Evolutionary conservation across 2,113 vertebrate genomes (phyloP).

Genomic region (Cacatua alba): DNA sequence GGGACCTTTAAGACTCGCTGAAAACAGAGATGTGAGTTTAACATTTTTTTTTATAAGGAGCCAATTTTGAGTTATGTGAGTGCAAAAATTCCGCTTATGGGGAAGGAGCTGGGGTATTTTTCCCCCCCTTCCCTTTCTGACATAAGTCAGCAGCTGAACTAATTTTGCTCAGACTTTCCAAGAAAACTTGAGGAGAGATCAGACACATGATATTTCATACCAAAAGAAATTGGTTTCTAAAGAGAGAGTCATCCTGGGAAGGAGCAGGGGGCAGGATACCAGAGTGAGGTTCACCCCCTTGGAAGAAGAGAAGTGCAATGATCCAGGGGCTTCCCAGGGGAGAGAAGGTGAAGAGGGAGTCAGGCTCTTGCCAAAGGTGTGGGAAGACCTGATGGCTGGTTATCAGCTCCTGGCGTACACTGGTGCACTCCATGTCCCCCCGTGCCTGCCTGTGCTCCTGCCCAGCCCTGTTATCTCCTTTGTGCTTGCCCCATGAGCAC

Average conservation of each 20-base stretch:
- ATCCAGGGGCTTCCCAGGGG: not conserved
- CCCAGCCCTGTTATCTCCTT: not conserved
- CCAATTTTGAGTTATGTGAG: not conserved
- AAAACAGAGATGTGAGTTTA: not conserved
- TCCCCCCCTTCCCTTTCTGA: not conserved
- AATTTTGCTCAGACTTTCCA: conserved; percentile 47
- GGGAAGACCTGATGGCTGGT: not conserved
- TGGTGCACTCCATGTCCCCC: accelerated
- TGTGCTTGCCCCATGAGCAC: accelerated
- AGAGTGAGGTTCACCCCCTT: not conserved
- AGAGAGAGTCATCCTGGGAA: not conserved
- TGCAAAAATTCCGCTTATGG: not conserved
- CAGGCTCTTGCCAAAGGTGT: too few relatives aligned
- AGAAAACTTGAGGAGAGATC: not conserved
- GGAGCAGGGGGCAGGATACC: not conserved
- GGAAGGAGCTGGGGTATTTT: not conserved
- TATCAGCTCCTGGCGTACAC: not conserved
- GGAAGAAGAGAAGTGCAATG: not conserved
- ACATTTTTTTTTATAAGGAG: not conserved
- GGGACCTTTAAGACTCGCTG: not conserved
- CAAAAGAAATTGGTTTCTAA: not conserved
- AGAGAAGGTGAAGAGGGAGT: not conserved
- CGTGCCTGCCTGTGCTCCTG: accelerated
- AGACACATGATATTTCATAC: not conserved
- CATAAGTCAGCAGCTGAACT: conserved; percentile 4